phyloP scores from a whole-genome alignment of 2,113 vertebrate species.

The Philantomba maxwellii region DNA sequence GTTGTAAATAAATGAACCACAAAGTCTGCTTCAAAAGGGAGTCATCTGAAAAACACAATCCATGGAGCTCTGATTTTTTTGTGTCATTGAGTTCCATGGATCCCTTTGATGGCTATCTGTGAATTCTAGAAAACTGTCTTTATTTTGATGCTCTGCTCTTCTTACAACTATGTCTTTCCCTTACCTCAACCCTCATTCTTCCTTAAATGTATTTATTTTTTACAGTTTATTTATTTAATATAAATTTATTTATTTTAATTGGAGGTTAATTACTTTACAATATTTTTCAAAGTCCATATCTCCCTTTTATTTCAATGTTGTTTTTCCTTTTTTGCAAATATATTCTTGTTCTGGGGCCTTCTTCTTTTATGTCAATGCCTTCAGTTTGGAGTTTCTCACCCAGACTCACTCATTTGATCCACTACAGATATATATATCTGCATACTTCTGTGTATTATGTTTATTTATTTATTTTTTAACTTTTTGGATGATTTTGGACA shows the following conservation, averaged over 20 bases:
- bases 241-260: too few species aligned
- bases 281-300: conserved; percentile 50
- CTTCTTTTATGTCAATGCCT: conserved; percentile 91
- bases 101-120: conserved; percentile 40
- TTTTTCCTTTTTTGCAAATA: conserved; percentile 73
- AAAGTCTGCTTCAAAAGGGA: conserved; percentile 59
- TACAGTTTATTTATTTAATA: too few species aligned
- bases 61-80: conserved; percentile 38
- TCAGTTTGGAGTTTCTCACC: conserved; percentile 89
- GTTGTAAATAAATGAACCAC: conserved; percentile 62
- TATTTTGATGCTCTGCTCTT: conserved; percentile 66
- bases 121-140: conserved; percentile 67
- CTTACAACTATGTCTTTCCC: conserved; percentile 48
- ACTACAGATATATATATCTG: conserved; percentile 91
- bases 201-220: conserved; percentile 29
- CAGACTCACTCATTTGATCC: conserved; percentile 90
- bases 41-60: conserved; percentile 50
- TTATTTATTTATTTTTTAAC: conserved; percentile 91
- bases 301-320: conserved; percentile 89
- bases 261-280: too few species aligned
- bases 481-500: conserved; percentile 84
- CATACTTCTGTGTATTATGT: conserved; percentile 90
- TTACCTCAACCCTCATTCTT: conserved; percentile 56
- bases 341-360: conserved; percentile 91
- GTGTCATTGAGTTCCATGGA: conserved; percentile 39